These are phyloP conservation scores for Augochlora pura DNA, from an alignment of 1,140 invertebrate genomes.

Conservation along the genomic window DNA sequence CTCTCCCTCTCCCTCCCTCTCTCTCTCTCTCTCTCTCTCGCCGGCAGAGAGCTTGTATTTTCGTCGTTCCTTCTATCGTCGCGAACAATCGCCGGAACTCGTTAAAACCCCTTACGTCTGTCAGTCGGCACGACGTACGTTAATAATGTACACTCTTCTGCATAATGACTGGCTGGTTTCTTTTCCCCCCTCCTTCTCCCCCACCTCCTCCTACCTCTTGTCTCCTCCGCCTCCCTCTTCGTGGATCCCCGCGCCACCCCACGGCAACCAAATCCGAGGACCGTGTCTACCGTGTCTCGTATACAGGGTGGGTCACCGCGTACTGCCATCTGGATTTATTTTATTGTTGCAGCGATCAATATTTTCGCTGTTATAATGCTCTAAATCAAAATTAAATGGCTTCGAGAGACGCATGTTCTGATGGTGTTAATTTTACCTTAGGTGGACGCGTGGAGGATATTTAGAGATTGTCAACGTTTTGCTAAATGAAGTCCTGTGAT, in stretches of 20 bases:
- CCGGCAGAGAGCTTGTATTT: slow-evolving; percentile 15
- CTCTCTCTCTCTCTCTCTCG: neutral
- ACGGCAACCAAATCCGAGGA: too few relatives aligned
- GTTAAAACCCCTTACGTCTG: slow-evolving; percentile 49
- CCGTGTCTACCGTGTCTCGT: too few relatives aligned
- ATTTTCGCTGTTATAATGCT: too few relatives aligned
- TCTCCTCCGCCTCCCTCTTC: neutral
- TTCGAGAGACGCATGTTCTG: too few relatives aligned
- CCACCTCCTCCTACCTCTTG: neutral
- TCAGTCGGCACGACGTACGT: slow-evolving; percentile 28
- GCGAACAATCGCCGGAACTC: slow-evolving; percentile 56
- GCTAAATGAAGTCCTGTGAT: too few relatives aligned
- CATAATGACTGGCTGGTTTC: slow-evolving; percentile 29
- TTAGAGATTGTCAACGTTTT: too few relatives aligned
- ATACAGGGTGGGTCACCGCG: too few relatives aligned
- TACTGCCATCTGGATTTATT: too few relatives aligned
- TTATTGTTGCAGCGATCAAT: too few relatives aligned
- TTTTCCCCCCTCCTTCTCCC: neutral
- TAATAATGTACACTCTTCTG: slow-evolving; percentile 42
- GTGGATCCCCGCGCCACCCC: neutral
- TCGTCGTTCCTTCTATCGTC: slow-evolving; percentile 35
- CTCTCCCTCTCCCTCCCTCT: neutral
- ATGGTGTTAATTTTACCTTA: too few relatives aligned
- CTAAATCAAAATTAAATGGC: too few relatives aligned
- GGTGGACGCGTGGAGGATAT: too few relatives aligned